A percentile compares a stretch with the other conserved stretches of the same genome.
phyloP scores from a whole-genome alignment of 1,140 invertebrate species.

The Bombus breviceps region DNA sequence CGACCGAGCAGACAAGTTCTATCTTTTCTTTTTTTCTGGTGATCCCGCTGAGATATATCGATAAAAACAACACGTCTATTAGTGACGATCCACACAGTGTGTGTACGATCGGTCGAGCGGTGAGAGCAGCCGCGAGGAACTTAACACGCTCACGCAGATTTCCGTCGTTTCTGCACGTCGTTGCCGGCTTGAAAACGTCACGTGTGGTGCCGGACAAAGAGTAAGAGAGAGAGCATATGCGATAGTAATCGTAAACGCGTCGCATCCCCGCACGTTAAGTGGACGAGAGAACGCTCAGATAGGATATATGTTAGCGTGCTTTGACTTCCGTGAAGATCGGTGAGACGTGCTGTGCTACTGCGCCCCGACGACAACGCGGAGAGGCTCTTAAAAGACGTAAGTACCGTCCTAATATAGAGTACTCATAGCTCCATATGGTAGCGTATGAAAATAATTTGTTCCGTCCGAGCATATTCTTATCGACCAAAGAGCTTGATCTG shows the following conservation, averaged over 20 bases:
- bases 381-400: slow-evolving; percentile 56
- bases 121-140: background rate
- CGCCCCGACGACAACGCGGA: slow-evolving; percentile 56
- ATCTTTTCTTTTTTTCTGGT: slow-evolving; percentile 8
- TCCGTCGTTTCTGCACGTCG: background rate
- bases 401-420: slow-evolving; percentile 18
- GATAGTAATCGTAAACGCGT: background rate
- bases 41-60: background rate
- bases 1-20: background rate
- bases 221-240: background rate
- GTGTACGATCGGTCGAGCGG: background rate
- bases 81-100: slow-evolving; percentile 27
- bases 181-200: slow-evolving; percentile 23
- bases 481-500: background rate
- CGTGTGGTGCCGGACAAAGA: slow-evolving; percentile 44
- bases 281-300: slow-evolving; percentile 15
- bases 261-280: slow-evolving; percentile 8
- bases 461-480: background rate
- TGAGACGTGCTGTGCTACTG: slow-evolving; percentile 57
- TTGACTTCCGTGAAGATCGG: slow-evolving; percentile 36
- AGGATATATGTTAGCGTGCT: slow-evolving; percentile 45
- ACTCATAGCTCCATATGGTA: slow-evolving; percentile 55
- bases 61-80: background rate
- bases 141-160: background rate
- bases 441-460: background rate